Percentiles rank a stretch among this genome's conserved stretches.
These are phyloP conservation scores for Himantopus leucocephalus DNA, from an alignment of 2,113 vertebrate species.

Conservation along the genomic window DNA sequence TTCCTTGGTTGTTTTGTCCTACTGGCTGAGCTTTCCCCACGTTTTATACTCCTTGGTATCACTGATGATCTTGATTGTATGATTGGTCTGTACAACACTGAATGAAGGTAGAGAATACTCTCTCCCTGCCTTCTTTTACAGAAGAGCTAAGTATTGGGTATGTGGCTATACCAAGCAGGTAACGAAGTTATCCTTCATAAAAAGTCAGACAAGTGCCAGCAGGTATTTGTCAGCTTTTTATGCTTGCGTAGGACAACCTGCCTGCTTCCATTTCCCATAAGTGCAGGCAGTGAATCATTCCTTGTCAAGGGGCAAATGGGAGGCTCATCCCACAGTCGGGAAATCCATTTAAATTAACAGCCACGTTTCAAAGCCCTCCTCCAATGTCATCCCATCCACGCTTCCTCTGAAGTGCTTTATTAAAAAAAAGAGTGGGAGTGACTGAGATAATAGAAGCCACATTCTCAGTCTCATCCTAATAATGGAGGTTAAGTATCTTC, in stretches of 20 bases:
- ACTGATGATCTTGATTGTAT: background rate
- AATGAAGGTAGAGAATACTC: background rate
- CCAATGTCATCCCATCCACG: background rate
- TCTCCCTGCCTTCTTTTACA: background rate
- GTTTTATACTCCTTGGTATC: background rate
- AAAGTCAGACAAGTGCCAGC: background rate
- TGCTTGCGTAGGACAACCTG: background rate
- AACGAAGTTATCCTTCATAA: background rate
- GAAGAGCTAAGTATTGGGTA: background rate
- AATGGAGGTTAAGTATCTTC: background rate
- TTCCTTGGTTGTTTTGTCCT: background rate
- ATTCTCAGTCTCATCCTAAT: background rate
- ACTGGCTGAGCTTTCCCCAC: background rate
- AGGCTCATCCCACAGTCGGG: background rate
- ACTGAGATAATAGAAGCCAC: background rate
- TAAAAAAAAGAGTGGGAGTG: background rate
- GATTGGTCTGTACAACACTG: background rate
- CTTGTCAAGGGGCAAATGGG: background rate
- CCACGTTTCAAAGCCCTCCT: background rate
- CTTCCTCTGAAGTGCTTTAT: background rate
- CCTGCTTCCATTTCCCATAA: background rate
- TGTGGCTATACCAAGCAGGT: background rate
- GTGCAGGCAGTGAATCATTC: background rate
- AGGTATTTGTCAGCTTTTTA: background rate
- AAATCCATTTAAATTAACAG: constrained; percentile 3